Base-by-base conservation (phyloP, 2,888 invertebrate genomes). In the Trissoscelio sp. region DNA sequence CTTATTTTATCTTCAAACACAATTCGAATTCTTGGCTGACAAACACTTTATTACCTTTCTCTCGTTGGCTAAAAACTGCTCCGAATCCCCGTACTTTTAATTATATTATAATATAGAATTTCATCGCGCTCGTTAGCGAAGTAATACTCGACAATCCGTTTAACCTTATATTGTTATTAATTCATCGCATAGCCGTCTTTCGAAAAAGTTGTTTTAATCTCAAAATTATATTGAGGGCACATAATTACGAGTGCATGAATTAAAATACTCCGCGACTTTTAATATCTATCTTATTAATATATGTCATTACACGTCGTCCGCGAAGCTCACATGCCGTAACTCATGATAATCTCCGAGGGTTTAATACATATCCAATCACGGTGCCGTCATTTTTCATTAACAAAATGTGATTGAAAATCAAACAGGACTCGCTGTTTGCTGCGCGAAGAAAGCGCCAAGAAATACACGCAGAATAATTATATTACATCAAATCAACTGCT, bases 1-100 rank as follows among this genome's bases (percentile, higher is more conserved):
- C 79, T 79, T 37, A 79, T 79, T 79, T 79, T 79, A 73, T 67
- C 73, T 57, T 67, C 75, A 70, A 79, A 73, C 73, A 39, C 51
- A 62, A 64, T 69, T 72, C 74, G 51, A 55, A 60, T 72, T 72
- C 72, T 79, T 53, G 75, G 28, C 51, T 39, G 55, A 66, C 73
- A 48, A 73, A 66, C 58, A 53, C 58, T 12, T 12, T 51, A 51
- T 67, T 37, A 51, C 37, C 46, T 1, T 31, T 31, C 44, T 24
- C 37, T 31, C 37, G 12, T n/a, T 39, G 22, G 22, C 64, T 48
- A 67, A 66, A 72, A 79, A 79, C 51, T 79, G 9, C 12, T 55
- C 14, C 62, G 62, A 77, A 64, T 70, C 42, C 18, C 79, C n/a
- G 72, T 66, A 62, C 16, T 62, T 69, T 75, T 75, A 75, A 70